These are phyloP conservation scores for Leptinotarsa lineolata DNA, from an alignment of 1,140 invertebrate genomes.

Conservation along the genomic window DNA sequence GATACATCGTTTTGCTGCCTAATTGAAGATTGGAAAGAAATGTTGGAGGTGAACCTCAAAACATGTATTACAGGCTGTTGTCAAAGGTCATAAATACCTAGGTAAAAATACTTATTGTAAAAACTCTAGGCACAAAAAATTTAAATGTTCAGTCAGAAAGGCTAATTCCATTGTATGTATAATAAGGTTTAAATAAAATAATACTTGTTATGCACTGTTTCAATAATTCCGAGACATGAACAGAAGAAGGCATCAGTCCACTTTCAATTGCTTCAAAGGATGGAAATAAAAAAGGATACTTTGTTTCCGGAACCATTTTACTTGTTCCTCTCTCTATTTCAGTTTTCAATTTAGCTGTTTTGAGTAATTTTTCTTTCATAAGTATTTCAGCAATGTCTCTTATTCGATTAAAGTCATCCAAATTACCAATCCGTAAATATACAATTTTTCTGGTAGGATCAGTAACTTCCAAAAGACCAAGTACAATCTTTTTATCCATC, in stretches of 20 bases:
- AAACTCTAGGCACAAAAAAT: too few relatives aligned
- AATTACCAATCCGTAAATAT: slow-evolving; percentile 6
- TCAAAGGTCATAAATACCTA: too few relatives aligned
- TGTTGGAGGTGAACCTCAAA: too few relatives aligned
- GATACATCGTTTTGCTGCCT: too few relatives aligned
- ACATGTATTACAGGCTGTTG: too few relatives aligned
- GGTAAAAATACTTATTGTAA: too few relatives aligned
- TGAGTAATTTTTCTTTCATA: slow-evolving; percentile 19
- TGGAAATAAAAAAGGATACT: slow-evolving; percentile 22
- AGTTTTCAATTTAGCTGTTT: neutral
- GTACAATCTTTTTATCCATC: slow-evolving; percentile 15
- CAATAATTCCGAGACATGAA: slow-evolving; percentile 8
- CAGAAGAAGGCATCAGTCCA: slow-evolving; percentile 19
- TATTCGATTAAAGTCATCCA: neutral
- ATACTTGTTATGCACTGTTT: slow-evolving; percentile 11
- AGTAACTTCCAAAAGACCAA: slow-evolving; percentile 9
- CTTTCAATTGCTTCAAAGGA: slow-evolving; percentile 20
- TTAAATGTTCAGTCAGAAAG: neutral
- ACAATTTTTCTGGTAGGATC: slow-evolving; percentile 7
- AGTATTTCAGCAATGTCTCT: neutral
- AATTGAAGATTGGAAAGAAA: too few relatives aligned
- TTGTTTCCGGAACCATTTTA: slow-evolving; percentile 7
- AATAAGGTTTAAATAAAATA: slow-evolving; percentile 25
- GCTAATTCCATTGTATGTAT: slow-evolving; percentile 8
- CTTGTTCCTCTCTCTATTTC: neutral